Conservation (phyloP, 1,140 invertebrate species). For the Probaryconus sp. region DNA sequence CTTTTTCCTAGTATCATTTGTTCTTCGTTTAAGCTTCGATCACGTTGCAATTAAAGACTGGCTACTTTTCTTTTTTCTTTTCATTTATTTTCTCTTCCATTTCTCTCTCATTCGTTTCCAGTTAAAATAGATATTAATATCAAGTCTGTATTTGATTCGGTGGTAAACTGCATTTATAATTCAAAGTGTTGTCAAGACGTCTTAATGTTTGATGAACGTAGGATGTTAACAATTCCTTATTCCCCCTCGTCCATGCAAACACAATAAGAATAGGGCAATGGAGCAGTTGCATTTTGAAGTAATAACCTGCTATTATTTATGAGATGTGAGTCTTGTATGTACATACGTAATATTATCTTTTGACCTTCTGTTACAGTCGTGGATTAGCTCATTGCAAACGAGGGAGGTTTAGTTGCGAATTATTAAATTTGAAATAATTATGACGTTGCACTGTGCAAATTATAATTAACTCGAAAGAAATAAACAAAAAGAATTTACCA, state of each 20-base stretch:
- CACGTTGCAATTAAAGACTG: conserved; percentile 22
- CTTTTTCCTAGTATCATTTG: conserved; percentile 1
- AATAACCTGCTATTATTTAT: conserved; percentile 30
- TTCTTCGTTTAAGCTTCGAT: conserved; percentile 31
- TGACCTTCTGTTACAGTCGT: conserved; percentile 6
- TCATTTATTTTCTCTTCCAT: neutral
- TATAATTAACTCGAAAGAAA: too few species aligned
- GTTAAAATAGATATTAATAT: too few species aligned
- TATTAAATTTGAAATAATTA: too few species aligned
- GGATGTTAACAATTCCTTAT: conserved; percentile 23
- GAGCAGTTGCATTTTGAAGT: conserved; percentile 26
- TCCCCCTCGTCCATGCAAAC: conserved; percentile 16
- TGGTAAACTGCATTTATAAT: conserved; percentile 26
- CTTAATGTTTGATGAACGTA: conserved; percentile 21
- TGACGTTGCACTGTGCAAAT: too few species aligned
- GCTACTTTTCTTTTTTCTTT: conserved; percentile 9
- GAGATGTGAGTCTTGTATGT: neutral
- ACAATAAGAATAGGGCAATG: conserved; percentile 40
- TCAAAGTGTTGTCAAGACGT: neutral
- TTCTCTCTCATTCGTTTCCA: neutral
- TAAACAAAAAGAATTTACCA: too few species aligned
- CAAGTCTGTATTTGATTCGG: conserved; percentile 21
- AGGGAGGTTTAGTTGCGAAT: conserved; percentile 7
- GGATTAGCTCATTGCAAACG: conserved; percentile 4
- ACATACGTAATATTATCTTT: neutral